Conservation (phyloP, 2,797 vertebrate genomes). For the Hippocampus kuda region DNA sequence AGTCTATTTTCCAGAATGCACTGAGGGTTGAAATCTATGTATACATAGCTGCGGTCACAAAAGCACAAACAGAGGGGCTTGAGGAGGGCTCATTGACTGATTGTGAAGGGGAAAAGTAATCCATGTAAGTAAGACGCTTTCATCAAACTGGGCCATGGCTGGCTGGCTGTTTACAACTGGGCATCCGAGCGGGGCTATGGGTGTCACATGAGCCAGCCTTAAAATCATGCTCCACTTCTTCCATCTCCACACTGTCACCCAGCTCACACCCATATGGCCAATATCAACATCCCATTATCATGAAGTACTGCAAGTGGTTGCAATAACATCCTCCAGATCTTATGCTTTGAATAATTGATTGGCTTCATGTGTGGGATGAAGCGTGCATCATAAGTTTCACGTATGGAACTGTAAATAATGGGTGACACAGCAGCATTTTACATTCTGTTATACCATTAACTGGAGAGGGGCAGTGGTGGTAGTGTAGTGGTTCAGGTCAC, state of each 20-base stretch:
- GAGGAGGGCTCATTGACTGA: slow-evolving; percentile 34
- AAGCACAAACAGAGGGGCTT: slow-evolving; percentile 41
- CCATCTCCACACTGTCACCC: slow-evolving; percentile 4
- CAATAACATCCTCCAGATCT: slow-evolving; percentile 11
- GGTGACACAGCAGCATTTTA: slow-evolving; percentile 2
- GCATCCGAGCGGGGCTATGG: slow-evolving; percentile 32
- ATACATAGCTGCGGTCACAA: slow-evolving; percentile 43
- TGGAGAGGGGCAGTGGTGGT: neutral
- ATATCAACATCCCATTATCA: slow-evolving; percentile 13
- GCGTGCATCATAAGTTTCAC: slow-evolving; percentile 19
- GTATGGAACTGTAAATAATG: slow-evolving; percentile 22
- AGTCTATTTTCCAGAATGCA: slow-evolving; percentile 39
- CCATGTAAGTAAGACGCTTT: slow-evolving; percentile 45
- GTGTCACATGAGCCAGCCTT: slow-evolving; percentile 37
- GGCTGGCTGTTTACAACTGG: slow-evolving; percentile 44
- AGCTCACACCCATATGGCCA: slow-evolving; percentile 39
- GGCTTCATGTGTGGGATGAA: slow-evolving; percentile 5
- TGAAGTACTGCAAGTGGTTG: slow-evolving; percentile 11
- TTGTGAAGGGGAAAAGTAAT: slow-evolving; percentile 38
- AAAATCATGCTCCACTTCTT: slow-evolving; percentile 28
- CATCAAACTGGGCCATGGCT: slow-evolving; percentile 52
- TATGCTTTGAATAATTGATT: slow-evolving; percentile 29
- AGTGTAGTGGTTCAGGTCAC: neutral
- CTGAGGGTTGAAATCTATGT: slow-evolving; percentile 29
- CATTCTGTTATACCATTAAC: neutral